Conservation (phyloP, 2,113 vertebrate species). For the Aix galericulata region DNA sequence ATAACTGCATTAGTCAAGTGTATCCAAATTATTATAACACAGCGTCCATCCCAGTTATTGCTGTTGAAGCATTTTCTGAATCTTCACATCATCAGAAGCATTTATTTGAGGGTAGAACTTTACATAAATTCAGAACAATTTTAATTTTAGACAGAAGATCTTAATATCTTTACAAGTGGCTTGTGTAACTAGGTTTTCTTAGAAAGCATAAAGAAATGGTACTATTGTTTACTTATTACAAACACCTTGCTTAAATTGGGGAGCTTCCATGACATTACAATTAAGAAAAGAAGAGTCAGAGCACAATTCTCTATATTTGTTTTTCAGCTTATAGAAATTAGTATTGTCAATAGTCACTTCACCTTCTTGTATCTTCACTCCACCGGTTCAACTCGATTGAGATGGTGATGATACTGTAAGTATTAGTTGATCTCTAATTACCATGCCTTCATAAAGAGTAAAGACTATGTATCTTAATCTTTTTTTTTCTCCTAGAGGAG, state of each 20-base stretch:
- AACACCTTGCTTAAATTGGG: neutral
- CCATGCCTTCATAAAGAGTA: neutral
- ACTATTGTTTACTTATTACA: neutral
- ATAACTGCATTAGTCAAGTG: conserved; percentile 89
- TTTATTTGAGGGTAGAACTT: conserved; percentile 69
- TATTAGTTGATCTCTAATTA: neutral
- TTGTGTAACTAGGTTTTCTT: conserved; percentile 20
- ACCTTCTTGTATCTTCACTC: neutral
- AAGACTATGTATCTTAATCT: neutral
- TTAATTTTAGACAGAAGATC: conserved; percentile 59
- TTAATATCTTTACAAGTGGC: conserved; percentile 34
- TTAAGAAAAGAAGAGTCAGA: neutral
- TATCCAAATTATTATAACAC: conserved; percentile 87
- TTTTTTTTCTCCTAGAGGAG: neutral
- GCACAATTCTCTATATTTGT: neutral
- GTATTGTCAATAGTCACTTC: neutral
- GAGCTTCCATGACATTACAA: neutral
- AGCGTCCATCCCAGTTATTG: conserved; percentile 83
- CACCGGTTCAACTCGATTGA: neutral
- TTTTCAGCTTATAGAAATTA: neutral
- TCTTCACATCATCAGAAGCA: conserved; percentile 71
- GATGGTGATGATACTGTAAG: neutral
- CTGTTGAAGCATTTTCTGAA: conserved; percentile 81
- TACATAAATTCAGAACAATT: conserved; percentile 65
- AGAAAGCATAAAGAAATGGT: conserved; percentile 31